phyloP scores from a whole-genome alignment of 2,797 vertebrate species.

The Notolabrus celidotus region DNA sequence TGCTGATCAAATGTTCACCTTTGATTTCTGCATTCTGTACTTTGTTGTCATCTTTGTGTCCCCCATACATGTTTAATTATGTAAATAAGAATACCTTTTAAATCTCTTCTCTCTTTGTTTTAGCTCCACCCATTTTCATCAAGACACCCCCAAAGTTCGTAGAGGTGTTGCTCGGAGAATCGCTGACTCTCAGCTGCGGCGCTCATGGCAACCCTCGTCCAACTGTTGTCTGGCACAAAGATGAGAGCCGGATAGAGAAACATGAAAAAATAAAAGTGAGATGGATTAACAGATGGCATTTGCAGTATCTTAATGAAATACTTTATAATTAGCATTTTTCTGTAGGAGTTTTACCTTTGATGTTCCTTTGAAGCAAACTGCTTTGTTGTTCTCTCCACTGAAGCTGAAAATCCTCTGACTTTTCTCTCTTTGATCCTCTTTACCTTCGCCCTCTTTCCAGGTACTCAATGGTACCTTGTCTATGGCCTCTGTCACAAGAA shows the following conservation, averaged over 20 bases:
- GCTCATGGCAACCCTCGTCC: conserved; percentile 93
- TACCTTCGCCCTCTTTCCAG: conserved; percentile 68
- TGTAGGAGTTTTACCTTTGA: conserved; percentile 32
- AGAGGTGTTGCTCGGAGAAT: conserved; percentile 89
- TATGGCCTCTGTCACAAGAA: conserved; percentile 85
- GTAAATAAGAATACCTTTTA: conserved; percentile 4
- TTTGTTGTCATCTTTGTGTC: background rate
- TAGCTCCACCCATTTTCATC: conserved; percentile 93
- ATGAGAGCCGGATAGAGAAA: conserved; percentile 82
- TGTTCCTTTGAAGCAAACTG: conserved; percentile 39
- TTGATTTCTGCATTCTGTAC: background rate
- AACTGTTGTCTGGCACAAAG: conserved; percentile 91
- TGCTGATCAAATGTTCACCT: no score
- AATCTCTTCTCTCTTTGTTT: conserved; percentile 43
- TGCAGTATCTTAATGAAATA: conserved; percentile 49
- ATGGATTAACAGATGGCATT: conserved; percentile 49
- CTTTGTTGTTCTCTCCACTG: conserved; percentile 34
- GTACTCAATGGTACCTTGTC: conserved; percentile 92
- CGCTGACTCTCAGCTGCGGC: conserved; percentile 89
- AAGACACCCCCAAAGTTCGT: conserved; percentile 90
- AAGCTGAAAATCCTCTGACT: conserved; percentile 22
- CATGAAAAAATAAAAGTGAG: conserved; percentile 89
- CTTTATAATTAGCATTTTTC: conserved; percentile 43
- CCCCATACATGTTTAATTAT: conserved; percentile 13
- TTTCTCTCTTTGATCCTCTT: conserved; percentile 44